These are phyloP conservation scores for Apodemus agrarius DNA, from an alignment of 2,797 vertebrate species.

Conservation along the genomic window DNA sequence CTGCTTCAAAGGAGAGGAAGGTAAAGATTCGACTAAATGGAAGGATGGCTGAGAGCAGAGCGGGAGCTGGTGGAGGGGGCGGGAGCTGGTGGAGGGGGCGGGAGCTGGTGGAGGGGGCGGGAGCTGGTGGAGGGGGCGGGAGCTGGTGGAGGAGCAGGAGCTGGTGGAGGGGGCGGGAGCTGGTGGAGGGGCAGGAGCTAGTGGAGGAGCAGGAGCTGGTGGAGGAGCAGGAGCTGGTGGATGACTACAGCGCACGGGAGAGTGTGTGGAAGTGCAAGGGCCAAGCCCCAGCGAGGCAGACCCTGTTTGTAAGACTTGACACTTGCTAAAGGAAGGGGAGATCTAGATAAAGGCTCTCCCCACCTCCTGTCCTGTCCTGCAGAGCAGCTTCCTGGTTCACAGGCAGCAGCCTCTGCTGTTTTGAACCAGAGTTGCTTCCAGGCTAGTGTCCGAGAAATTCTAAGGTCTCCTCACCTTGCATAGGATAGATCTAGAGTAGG, in stretches of 20 bases:
- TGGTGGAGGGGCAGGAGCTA: no score
- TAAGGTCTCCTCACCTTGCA: conserved; percentile 15
- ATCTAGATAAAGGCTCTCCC: no score
- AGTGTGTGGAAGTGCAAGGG: conserved; percentile 14
- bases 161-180: no score
- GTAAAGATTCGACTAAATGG: conserved; percentile 4
- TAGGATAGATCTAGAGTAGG: conserved; percentile 9
- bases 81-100: no score
- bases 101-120: no score
- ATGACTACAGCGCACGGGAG: conserved; percentile 6
- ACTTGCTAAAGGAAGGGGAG: conserved; percentile 38
- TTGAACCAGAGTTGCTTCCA: conserved; percentile 40
- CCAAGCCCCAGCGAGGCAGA: conserved; percentile 36
- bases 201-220: no score
- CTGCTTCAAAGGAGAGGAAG: conserved; percentile 3
- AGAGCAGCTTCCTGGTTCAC: no score
- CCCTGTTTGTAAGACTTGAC: conserved; percentile 62
- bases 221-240: no score
- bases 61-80: conserved; percentile 2
- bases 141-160: no score
- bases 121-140: no score
- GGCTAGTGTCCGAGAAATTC: conserved; percentile 10
- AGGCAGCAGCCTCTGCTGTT: background rate
- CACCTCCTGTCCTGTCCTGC: no score
- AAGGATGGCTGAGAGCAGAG: background rate